These are phyloP conservation scores for Diorhabda sublineata DNA, from an alignment of 1,140 invertebrate species.

Conservation along the genomic window DNA sequence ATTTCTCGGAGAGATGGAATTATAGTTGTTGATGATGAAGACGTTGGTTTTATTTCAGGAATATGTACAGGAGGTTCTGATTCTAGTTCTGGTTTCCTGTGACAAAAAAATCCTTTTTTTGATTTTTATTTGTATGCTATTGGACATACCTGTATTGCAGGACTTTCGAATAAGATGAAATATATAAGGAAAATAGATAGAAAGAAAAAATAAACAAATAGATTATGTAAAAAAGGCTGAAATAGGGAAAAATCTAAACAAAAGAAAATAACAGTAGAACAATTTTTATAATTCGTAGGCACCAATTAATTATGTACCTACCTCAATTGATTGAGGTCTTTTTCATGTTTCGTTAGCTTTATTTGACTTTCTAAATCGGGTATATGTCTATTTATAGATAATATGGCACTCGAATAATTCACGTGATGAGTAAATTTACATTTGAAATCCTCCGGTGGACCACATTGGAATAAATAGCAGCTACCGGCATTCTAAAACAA, in stretches of 20 bases:
- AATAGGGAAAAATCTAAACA: neutral
- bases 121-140: no score
- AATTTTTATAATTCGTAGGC: slow-evolving; percentile 1
- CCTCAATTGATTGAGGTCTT: slow-evolving; percentile 73
- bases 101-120: slow-evolving; percentile 2
- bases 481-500: slow-evolving; percentile 70
- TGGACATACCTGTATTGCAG: no score
- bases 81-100: slow-evolving; percentile 27
- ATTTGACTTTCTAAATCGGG: slow-evolving; percentile 66
- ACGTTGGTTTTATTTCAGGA: slow-evolving; percentile 17
- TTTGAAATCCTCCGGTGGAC: slow-evolving; percentile 80
- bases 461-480: slow-evolving; percentile 90
- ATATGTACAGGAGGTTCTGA: slow-evolving; percentile 21
- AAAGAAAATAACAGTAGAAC: neutral
- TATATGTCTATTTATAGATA: slow-evolving; percentile 61
- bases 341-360: slow-evolving; percentile 71
- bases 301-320: slow-evolving; percentile 35
- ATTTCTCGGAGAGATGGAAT: slow-evolving; percentile 21
- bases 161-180: no score
- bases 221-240: neutral
- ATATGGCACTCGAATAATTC: slow-evolving; percentile 84
- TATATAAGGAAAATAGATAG: no score
- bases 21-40: slow-evolving; percentile 24
- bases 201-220: neutral
- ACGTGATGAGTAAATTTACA: slow-evolving; percentile 88